A percentile compares a stretch with the other conserved stretches of the same genome.
phyloP scores from a whole-genome alignment of 2,888 invertebrate genomes.

The Synergus gifuensis region DNA sequence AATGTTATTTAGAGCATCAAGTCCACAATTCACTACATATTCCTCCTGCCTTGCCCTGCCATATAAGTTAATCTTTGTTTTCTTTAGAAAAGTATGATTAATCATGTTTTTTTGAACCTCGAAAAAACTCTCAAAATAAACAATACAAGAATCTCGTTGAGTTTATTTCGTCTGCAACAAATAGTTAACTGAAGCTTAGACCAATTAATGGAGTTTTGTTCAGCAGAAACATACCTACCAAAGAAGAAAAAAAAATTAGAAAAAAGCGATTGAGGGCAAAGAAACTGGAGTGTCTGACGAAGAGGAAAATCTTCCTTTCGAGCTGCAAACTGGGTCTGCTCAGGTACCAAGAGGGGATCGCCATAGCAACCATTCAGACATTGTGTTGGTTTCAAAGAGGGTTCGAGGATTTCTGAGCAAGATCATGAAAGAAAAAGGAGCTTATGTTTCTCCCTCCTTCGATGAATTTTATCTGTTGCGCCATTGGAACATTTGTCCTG shows the following conservation, averaged over 20 bases:
- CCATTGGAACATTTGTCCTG: slow-evolving; percentile 8
- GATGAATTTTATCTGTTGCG: slow-evolving; percentile 33
- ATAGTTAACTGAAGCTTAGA: not conserved
- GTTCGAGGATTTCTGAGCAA: slow-evolving; percentile 17
- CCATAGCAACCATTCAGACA: slow-evolving; percentile 38
- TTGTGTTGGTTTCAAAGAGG: slow-evolving; percentile 28
- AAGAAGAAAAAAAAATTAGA: slow-evolving; percentile 6
- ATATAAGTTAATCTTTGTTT: not conserved
- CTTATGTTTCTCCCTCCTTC: slow-evolving; percentile 11
- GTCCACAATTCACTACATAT: not conserved
- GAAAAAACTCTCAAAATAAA: not conserved
- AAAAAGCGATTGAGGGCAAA: slow-evolving; percentile 7
- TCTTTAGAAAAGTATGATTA: not conserved
- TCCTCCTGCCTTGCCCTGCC: not conserved
- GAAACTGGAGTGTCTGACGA: slow-evolving; percentile 17
- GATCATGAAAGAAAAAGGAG: slow-evolving; percentile 11
- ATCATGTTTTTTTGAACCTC: not conserved
- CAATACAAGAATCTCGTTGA: not conserved
- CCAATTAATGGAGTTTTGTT: not conserved
- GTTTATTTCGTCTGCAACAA: not conserved
- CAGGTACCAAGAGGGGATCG: slow-evolving; percentile 13
- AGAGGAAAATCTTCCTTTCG: slow-evolving; percentile 11
- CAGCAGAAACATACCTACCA: not conserved
- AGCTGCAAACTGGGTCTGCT: slow-evolving; percentile 30
- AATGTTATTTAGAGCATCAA: not conserved